Base-by-base conservation (phyloP, 2,113 vertebrate species). In the Catharus bicknelli region DNA sequence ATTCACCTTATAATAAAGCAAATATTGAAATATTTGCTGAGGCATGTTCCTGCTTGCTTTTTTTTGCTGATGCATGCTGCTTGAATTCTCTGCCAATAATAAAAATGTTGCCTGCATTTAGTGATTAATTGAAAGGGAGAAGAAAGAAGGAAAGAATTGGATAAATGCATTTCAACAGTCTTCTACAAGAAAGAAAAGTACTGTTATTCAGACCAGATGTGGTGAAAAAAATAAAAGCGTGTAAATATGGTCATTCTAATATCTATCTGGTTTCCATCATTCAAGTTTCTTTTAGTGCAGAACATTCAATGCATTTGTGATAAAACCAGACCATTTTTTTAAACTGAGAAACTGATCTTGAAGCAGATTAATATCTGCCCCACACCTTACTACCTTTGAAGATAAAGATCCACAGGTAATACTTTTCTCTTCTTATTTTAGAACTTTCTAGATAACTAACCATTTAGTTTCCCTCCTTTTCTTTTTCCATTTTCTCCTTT, bases 51-150 rank as follows among this genome's bases (percentile, higher is more conserved):
- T 85, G 9, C 20, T 47, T 87, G 42, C 6, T 40, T 76, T 61
- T 59, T 57, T 38, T 38, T 38, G 38, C 47, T 69, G 27, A 55
- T 42, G 22, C 32, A 53, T 21, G 12, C 16, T 84, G 29, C 70
- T 66, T 82, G 13, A 45, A 26, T 87, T 76, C 91, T 82, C 54
- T 85, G 26, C 62, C 58, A 53, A 62, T 83, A 90, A 61, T 64
- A 90, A 82, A 86, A 85, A 29, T 2, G 3, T 20, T 85, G n/a
- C 38, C 48, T 72, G n/a, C 23, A 23, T 85, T 82, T 30, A 61
- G 34, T 74, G 47, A 90, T 73, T 38, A 66, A 11, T 48, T 76
- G 26, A 34, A 29, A 83, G 9, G 32, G 34, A 78, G 43, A 14
- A 85, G 34, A 59, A 55, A 13, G 23, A 42, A 72, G 17, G 50